Evolutionary conservation across 2,888 invertebrate genomes (phyloP), one percentile per base, ranked within the genome.

Genomic region (Temnothorax rugatulus): DNA sequence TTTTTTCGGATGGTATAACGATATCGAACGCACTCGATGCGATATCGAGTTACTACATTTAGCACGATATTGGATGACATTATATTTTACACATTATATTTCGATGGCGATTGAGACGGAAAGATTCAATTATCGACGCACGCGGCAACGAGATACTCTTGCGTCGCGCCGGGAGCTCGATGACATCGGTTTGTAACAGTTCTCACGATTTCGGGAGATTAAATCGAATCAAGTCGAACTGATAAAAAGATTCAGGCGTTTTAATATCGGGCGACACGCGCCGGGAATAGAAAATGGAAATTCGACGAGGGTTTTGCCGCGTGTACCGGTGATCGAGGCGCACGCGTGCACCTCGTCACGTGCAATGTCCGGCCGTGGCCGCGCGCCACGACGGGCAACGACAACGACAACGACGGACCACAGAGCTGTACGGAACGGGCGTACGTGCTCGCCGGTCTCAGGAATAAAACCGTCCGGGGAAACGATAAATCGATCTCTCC

Each of bases 401-500:
- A 38, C 21, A n/a, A 38, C 13, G n/a, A 38, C 21, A 3, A 41
- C n/a, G 21, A 15, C 7, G 29, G 52, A 54, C 15, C 59, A 7
- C 34, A 34, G 34, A 34, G 34, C 34, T 34, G 9, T 3, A 50
- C 25, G 25, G n/a, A 73, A 57, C 29, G 68, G 50, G 41, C 54
- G 15, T 73, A 79, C 64, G 57, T 44, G 69, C 44, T 29, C 71
- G 57, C 21, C 34, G 50, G 77, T 64, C 76, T 76, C 52, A 29
- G 52, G 82, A 82, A 79, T 82, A 75, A 84, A 86, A 77, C 47
- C 63, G 34, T 44, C 34, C 44, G 50, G 61, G 61, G 21, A 34
- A 50, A 50, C 73, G 64, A 84, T 86, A 73, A 86, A 87, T 87
- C 86, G 86, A 86, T 87, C 84, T 61, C 73, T 68, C 57, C 52